Base-by-base conservation (phyloP, 1,140 invertebrate genomes). In the Metaphire vulgaris region DNA sequence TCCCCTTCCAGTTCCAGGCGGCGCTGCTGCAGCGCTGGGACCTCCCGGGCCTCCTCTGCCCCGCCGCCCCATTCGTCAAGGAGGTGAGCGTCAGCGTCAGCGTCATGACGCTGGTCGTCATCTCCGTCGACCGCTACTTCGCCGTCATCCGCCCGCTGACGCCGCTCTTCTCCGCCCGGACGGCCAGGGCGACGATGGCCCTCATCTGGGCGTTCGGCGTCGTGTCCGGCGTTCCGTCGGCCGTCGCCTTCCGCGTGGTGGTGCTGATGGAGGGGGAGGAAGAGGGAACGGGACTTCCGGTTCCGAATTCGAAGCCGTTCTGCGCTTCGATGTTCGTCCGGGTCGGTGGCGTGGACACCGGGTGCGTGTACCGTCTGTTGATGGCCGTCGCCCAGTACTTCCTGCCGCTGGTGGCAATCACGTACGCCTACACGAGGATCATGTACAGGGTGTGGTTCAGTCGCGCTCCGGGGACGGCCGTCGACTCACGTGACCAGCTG, bases 1-100 rank as follows among this genome's bases (percentile, higher is more conserved):
- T 83, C 34, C 83, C 83, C 69, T 94, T 94, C 87, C 92, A 93
- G 90, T 94, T 93, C 83, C 92, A 93, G 88, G 92, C 92, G 0
- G 92, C 92, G 1, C 82, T 93, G 21, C 86, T 93, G 0, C 92
- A 93, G 83, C 84, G 90, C 77, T 94, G 92, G 92, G 89, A 92
- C 77, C 85, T 93, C n/a, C 92, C 92, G 0, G 83, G 90, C 79
- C 92, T 93, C 82, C 92, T 93, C 91, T 94, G 92, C 82, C 88
- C 90, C 0, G 90, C 93, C 81, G 92, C 92, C 79, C 92, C 92
- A 0, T 93, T 93, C 83, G 90, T 93, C 0, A 92, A 72, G 30
- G 70, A 77, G 69, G 82, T 93, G 0, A 92, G 90, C 77, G 92
- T 93, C 0, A 93, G 92, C 81, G 92, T 93, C 15, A 92, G 91